A percentile compares a stretch with the other conserved stretches of the same genome.
phyloP scores from a whole-genome alignment of 2,113 vertebrate genomes.

The Hepsetus odoe region DNA sequence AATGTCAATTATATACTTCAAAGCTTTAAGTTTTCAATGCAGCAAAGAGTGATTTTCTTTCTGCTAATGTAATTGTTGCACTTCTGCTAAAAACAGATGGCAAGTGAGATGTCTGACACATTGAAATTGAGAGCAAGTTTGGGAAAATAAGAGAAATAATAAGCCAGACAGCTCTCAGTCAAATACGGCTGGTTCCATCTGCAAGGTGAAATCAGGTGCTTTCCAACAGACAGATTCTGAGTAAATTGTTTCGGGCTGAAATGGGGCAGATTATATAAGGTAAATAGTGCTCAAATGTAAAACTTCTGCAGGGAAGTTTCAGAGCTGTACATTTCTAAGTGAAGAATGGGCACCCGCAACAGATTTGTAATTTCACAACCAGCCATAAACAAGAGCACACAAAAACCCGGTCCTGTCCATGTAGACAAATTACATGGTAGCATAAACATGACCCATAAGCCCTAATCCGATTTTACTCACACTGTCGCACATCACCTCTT shows the following conservation, averaged over 20 bases:
- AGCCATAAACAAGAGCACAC: too few species aligned
- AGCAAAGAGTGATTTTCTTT: neutral
- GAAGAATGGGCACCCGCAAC: too few species aligned
- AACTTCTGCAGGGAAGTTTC: neutral
- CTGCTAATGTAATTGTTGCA: neutral
- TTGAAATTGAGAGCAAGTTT: neutral
- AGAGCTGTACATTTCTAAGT: too few species aligned
- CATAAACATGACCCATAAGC: too few species aligned
- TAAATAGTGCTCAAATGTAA: neutral
- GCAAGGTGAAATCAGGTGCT: neutral
- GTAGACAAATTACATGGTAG: too few species aligned
- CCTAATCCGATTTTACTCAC: too few species aligned
- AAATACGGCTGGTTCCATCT: neutral
- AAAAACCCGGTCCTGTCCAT: too few species aligned
- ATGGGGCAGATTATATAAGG: neutral
- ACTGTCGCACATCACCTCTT: too few species aligned
- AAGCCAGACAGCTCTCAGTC: neutral
- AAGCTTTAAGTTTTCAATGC: neutral
- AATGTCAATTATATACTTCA: neutral
- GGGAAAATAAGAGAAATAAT: conserved; percentile 4
- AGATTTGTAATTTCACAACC: too few species aligned
- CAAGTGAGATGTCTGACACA: neutral
- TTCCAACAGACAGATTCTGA: neutral
- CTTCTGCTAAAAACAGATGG: conserved; percentile 25
- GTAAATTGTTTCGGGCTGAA: neutral